phyloP scores from a whole-genome alignment of 2,797 vertebrate genomes.

The Lemur catta region DNA sequence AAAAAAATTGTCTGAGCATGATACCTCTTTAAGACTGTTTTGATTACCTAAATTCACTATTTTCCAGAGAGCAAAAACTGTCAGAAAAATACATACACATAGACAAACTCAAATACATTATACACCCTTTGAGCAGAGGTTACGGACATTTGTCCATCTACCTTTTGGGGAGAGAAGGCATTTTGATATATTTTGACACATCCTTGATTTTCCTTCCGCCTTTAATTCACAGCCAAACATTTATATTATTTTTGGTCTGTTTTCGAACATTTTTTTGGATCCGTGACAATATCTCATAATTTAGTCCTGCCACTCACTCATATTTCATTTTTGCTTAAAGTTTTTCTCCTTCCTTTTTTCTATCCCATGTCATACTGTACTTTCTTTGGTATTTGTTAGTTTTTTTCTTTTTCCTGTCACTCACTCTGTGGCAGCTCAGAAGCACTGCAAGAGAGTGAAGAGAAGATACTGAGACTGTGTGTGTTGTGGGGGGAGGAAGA shows the following conservation, averaged over 20 bases:
- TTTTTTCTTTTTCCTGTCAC: conserved; percentile 63
- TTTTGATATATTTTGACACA: conserved; percentile 42
- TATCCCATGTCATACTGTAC: conserved; percentile 44
- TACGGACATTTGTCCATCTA: neutral
- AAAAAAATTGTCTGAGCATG: neutral
- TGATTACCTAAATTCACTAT: neutral
- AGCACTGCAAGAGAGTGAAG: conserved; percentile 37
- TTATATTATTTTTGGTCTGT: conserved; percentile 60
- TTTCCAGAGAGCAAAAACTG: neutral
- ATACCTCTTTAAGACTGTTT: neutral
- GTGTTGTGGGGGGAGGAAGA: neutral
- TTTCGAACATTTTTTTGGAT: conserved; percentile 75
- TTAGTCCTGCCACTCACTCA: conserved; percentile 78
- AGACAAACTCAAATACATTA: neutral
- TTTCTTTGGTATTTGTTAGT: conserved; percentile 56
- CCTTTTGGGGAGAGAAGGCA: neutral
- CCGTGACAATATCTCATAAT: conserved; percentile 74
- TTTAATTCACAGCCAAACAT: conserved; percentile 60
- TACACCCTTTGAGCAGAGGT: conserved; percentile 11
- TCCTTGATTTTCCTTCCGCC: conserved; percentile 34
- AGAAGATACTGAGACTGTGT: neutral
- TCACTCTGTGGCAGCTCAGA: conserved; percentile 65
- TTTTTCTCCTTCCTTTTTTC: conserved; percentile 67
- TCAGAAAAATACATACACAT: neutral
- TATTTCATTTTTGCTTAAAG: conserved; percentile 71